Evolutionary conservation across 23 tunicate species (phyloP).

Genomic region (Ascidia mentula): DNA sequence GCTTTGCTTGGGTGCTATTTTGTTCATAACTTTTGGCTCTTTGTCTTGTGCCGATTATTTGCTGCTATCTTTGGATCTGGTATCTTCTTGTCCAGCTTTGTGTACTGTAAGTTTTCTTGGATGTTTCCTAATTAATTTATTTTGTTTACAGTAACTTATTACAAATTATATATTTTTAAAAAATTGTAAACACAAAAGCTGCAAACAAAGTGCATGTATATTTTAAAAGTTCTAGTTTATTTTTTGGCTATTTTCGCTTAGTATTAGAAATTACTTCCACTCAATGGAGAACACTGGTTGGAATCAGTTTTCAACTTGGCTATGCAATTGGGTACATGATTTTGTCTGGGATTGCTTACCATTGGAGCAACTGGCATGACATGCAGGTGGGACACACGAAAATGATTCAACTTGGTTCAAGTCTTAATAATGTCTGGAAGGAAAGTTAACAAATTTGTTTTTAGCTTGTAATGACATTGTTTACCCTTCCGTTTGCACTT

Average conservation of each 20-base stretch:
- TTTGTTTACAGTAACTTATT: no score
- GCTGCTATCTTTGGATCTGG: constrained; percentile 71
- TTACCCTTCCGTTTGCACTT: constrained; percentile 45
- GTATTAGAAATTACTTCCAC: constrained; percentile 58
- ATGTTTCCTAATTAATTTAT: no score
- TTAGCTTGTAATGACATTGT: constrained; percentile 26
- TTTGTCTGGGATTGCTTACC: constrained; percentile 71
- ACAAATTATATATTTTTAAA: no score
- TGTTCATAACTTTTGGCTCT: constrained; percentile 52
- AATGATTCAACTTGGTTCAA: no score
- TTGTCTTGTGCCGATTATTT: constrained; percentile 51
- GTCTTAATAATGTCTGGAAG: no score
- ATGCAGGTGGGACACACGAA: constrained; percentile 72
- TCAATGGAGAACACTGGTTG: constrained; percentile 55
- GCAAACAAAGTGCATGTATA: no score
- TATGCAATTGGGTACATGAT: constrained; percentile 87
- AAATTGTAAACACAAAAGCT: no score
- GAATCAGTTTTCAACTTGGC: constrained; percentile 55
- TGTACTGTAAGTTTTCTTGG: constrained; percentile 48
- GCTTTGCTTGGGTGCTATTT: constrained; percentile 44
- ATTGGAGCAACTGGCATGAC: constrained; percentile 75
- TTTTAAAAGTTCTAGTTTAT: neutral
- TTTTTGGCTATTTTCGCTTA: no score
- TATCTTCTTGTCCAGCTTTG: constrained; percentile 50
- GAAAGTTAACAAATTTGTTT: neutral